Evolutionary conservation across 2,888 invertebrate species (phyloP).

Genomic region (Pollenia griseotomentosa): DNA sequence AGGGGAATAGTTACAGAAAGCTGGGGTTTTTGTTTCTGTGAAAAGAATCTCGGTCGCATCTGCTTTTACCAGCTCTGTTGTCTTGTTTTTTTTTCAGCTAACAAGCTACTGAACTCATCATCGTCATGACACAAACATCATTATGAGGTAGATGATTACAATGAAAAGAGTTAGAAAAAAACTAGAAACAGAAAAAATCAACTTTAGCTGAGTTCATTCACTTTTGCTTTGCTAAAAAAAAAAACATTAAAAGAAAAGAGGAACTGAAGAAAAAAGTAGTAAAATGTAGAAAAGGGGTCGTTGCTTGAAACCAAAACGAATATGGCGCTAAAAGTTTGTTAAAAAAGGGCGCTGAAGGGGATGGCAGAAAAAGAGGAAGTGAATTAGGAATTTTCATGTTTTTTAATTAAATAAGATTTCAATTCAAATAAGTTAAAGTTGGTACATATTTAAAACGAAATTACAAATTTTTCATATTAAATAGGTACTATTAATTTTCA

Average conservation of each 20-base stretch:
- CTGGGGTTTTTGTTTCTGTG: slow-evolving; percentile 27
- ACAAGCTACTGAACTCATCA: slow-evolving; percentile 73
- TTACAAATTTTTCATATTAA: too few species aligned
- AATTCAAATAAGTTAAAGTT: too few species aligned
- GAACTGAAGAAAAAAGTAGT: slow-evolving; percentile 1
- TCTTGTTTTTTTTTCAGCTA: slow-evolving; percentile 37
- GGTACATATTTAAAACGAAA: too few species aligned
- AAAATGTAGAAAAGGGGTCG: slow-evolving; percentile 59
- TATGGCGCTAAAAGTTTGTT: slow-evolving; percentile 58
- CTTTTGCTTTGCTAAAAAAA: slow-evolving; percentile 64
- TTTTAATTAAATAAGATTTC: too few species aligned
- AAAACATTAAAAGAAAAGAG: slow-evolving; percentile 35
- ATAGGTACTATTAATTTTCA: too few species aligned
- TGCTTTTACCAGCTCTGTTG: slow-evolving; percentile 48
- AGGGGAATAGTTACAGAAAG: slow-evolving; percentile 36
- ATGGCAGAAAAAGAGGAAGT: background rate
- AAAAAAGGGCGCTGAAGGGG: slow-evolving; percentile 56
- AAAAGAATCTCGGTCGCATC: slow-evolving; percentile 62
- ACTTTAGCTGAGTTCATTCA: slow-evolving; percentile 74
- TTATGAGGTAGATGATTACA: slow-evolving; percentile 36
- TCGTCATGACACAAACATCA: slow-evolving; percentile 48
- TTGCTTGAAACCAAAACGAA: slow-evolving; percentile 54
- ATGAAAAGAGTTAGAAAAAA: slow-evolving; percentile 52
- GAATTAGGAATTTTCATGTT: background rate
- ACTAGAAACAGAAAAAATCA: slow-evolving; percentile 25